Base-by-base conservation (phyloP, 2,113 vertebrate genomes). In the Calonectris borealis region DNA sequence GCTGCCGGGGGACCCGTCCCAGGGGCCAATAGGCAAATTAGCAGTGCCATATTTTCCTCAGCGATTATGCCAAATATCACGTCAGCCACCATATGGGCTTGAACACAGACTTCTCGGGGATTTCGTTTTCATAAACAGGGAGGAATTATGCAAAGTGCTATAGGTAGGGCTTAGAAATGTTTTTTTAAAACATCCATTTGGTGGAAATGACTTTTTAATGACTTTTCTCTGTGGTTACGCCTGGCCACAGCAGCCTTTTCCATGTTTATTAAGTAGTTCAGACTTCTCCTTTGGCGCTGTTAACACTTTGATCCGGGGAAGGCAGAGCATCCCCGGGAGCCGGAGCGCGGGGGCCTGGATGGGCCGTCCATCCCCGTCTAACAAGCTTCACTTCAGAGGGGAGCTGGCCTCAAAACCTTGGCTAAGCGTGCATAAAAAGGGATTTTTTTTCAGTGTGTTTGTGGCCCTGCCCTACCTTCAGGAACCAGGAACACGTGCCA, bases 251-350 rank as follows among this genome's bases (percentile, higher is more conserved):
- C 51, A 60, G 77, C 31, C n/a, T 88, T 64, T 55, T 7, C 77
- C 42, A 2, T 55, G 52, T 55, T 90, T 88, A 42, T 44, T 13
- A 16, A 51, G 64, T 5, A 31, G 80, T 10, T 58, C 46, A 8
- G 72, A 3, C 46, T n/a, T 68, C 31, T 40, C 26, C n/a, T 51
- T 48, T 25, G 0, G 1, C 5, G 4, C 22, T 16, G 66, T 6
- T 9, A 11, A 6, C 0, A 1, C 54, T n/a, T 16, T 0, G 3
- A 22, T 31, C 26, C 0, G 0, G 68, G 52, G 85, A 25, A 40
- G 40, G 54, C 5, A 3, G 82, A 70, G 54, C 36, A 2, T 11
- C 42, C 10, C 55, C 0, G 16, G 38, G 57, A 61, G 16, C 46
- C 55, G 5, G 51, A 14, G 79, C 3, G 1, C 3, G 3, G 52